Conservation (phyloP, 2,113 vertebrate species). For the Climacteris rufus region DNA sequence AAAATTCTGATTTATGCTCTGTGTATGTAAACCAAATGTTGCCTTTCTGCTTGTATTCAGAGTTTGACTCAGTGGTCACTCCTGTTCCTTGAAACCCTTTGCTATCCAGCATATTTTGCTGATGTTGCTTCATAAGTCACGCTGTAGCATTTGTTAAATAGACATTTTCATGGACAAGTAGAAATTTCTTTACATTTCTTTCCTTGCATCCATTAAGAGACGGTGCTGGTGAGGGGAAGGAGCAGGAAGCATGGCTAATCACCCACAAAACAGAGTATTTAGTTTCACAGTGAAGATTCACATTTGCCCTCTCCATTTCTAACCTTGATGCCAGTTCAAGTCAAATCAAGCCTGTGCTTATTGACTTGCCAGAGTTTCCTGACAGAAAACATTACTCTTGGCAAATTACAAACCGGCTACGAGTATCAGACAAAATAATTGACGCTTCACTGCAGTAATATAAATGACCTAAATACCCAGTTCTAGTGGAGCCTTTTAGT, state of each 20-base stretch:
- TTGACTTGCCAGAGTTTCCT: conserved; percentile 31
- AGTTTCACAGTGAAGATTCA: background rate
- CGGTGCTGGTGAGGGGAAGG: background rate
- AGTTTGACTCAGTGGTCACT: background rate
- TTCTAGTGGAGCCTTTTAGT: conserved; percentile 2
- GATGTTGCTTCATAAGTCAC: background rate
- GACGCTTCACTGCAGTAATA: conserved; percentile 49
- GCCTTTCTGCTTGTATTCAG: background rate
- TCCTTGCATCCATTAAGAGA: background rate
- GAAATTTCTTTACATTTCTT: background rate
- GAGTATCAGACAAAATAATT: conserved; percentile 40
- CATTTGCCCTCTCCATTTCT: background rate
- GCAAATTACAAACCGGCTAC: background rate
- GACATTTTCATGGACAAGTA: background rate
- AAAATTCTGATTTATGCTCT: background rate
- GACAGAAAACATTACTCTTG: conserved; percentile 37
- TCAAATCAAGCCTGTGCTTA: conserved; percentile 20
- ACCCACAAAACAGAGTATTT: background rate
- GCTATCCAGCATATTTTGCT: background rate
- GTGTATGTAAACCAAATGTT: background rate
- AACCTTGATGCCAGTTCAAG: conserved; percentile 40
- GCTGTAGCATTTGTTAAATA: background rate
- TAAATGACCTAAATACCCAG: conserved; percentile 60
- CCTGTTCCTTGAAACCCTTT: background rate
- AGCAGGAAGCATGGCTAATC: background rate